phyloP scores from a whole-genome alignment of 2,113 vertebrate species.

The Alethe diademata region DNA sequence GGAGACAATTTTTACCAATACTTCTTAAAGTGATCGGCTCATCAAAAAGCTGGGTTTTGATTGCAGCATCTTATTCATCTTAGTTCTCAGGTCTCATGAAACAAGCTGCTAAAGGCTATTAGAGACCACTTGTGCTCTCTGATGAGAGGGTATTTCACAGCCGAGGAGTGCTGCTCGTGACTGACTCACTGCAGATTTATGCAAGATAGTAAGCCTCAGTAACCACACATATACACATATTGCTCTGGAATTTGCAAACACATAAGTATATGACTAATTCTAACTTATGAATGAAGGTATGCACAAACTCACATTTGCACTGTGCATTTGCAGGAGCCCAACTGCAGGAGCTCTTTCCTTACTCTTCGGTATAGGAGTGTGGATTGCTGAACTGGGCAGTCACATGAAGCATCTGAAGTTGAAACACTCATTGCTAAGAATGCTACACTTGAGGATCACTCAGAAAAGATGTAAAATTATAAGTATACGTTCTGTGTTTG shows the following conservation, averaged over 20 bases:
- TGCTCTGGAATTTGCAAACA: neutral
- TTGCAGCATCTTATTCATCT: neutral
- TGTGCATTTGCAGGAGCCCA: neutral
- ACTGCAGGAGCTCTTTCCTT: neutral
- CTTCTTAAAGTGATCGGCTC: neutral
- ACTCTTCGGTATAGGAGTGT: neutral
- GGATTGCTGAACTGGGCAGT: neutral
- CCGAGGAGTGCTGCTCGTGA: rapidly evolving
- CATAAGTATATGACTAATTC: neutral
- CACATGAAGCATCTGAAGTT: neutral
- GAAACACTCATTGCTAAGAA: neutral
- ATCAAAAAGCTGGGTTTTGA: neutral
- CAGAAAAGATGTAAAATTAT: neutral
- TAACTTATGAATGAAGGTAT: neutral
- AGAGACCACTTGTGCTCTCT: neutral
- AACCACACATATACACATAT: neutral
- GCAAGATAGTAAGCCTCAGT: neutral
- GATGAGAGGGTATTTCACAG: neutral
- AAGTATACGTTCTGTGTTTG: neutral
- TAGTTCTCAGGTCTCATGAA: neutral
- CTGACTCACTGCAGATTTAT: neutral
- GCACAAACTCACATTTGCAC: neutral
- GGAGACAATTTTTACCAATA: neutral
- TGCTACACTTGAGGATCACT: neutral
- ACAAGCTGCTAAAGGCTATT: neutral